Base-by-base conservation (phyloP, 2,888 invertebrate genomes). In the Meteorus colon region DNA sequence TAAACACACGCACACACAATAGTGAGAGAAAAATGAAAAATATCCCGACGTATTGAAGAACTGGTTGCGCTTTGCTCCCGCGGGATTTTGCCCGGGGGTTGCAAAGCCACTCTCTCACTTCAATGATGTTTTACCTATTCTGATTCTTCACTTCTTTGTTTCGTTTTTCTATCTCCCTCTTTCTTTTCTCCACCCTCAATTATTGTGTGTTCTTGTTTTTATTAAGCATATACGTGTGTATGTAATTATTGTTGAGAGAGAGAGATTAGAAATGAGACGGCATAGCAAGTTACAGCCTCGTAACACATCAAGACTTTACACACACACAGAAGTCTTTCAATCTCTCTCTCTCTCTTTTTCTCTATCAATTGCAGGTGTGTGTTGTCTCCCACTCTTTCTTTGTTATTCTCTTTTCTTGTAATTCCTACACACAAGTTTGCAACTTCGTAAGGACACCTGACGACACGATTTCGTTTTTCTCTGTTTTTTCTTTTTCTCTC, bases 21-120 rank as follows among this genome's bases (percentile, higher is more conserved):
- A 14, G 12, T 29, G n/a, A 19, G 12, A 37, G 14, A 24, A 66
- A 16, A 24, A 41, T 24, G 19, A 66, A 14, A 12, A 16, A 66
- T 66, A 19, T 41, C 19, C 24, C 5, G 16, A 29, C 41, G 41
- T 66, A 41, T 41, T 29, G 66, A 66, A 24, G 41, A 41, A 45
- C 24, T 66, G 66, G 66, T 66, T 66, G 69, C 55, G 72, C 63
- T 72, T 72, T 29, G 72, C 72, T 72, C 72, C 72, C 72, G 63
- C 72, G 62, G 72, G 72, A 72, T 72, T 69, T 63, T 62, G 62
- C 62, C 72, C 72, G 62, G 72, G 72, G 72, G 69, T 69, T 70
- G 72, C 63, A 72, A 72, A 72, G 63, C 72, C 70, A 69, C 37
- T 65, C 19, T 51, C 31, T 29, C 31, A 34, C 29, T 55, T 19